Conservation (phyloP, 1,140 invertebrate species). For the Papilio xuthus region DNA sequence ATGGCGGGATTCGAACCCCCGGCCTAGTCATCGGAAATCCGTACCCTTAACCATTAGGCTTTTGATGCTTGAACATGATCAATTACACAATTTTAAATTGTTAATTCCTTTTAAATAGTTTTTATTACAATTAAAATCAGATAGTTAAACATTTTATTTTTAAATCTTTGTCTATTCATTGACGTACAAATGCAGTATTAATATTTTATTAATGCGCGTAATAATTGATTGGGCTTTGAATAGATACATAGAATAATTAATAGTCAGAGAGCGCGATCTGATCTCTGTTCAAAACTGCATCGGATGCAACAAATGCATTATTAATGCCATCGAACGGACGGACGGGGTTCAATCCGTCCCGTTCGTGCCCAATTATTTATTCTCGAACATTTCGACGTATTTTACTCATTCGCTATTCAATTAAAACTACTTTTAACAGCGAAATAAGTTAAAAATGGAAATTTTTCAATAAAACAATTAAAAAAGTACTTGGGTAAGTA, state of each 20-base stretch:
- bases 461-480: no score
- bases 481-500: no score
- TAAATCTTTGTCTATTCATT: not conserved
- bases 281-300: conserved; percentile 36
- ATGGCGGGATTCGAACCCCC: no score
- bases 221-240: conserved; percentile 31
- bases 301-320: conserved; percentile 39
- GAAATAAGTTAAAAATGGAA: not conserved
- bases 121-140: not conserved
- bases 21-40: no score
- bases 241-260: conserved; percentile 40
- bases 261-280: conserved; percentile 32
- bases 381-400: conserved; percentile 31
- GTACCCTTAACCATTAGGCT: no score
- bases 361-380: conserved; percentile 35
- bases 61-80: no score
- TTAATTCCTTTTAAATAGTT: not conserved
- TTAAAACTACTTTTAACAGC: conserved; percentile 30
- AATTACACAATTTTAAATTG: not conserved
- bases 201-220: not conserved
- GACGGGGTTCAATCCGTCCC: conserved; percentile 13
- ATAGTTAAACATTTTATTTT: not conserved
- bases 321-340: conserved; percentile 25
- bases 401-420: conserved; percentile 33
- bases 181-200: not conserved